phyloP scores from a whole-genome alignment of 2,113 vertebrate genomes.

The Hippolais icterina region DNA sequence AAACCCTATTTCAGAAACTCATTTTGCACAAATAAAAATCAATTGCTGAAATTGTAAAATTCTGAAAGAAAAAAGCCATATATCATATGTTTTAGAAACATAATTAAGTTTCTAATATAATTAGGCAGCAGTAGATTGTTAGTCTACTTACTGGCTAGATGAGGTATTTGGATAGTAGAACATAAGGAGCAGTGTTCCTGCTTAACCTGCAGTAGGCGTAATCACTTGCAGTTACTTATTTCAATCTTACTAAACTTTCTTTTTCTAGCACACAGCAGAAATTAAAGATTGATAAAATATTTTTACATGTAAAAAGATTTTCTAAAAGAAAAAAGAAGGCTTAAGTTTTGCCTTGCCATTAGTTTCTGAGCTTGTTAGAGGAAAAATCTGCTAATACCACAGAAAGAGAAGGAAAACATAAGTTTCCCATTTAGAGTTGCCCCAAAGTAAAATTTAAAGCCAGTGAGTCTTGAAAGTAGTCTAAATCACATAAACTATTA shows the following conservation, averaged over 20 bases:
- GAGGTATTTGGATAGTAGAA: neutral
- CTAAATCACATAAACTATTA: neutral
- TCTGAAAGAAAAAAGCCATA: neutral
- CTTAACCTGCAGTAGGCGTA: neutral
- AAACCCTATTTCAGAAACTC: neutral
- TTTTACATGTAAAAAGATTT: neutral
- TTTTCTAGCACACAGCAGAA: neutral
- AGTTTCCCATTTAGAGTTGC: neutral
- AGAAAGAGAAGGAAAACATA: neutral
- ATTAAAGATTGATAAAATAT: neutral
- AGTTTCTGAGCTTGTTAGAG: neutral
- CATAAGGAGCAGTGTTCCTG: neutral
- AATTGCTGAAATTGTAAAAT: neutral
- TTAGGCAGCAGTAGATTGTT: neutral
- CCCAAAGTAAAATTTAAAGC: neutral
- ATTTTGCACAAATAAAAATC: neutral
- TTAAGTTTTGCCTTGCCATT: neutral
- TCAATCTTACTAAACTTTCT: rapidly evolving
- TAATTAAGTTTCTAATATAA: neutral
- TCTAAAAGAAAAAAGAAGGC: neutral
- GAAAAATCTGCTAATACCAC: neutral
- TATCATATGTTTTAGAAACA: neutral
- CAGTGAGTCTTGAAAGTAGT: neutral
- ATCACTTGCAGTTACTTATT: neutral
- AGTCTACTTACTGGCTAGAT: neutral